Percentiles rank a stretch among this genome's conserved stretches.
Conservation (phyloP, 2,113 vertebrate species). For the Castor canadensis region DNA sequence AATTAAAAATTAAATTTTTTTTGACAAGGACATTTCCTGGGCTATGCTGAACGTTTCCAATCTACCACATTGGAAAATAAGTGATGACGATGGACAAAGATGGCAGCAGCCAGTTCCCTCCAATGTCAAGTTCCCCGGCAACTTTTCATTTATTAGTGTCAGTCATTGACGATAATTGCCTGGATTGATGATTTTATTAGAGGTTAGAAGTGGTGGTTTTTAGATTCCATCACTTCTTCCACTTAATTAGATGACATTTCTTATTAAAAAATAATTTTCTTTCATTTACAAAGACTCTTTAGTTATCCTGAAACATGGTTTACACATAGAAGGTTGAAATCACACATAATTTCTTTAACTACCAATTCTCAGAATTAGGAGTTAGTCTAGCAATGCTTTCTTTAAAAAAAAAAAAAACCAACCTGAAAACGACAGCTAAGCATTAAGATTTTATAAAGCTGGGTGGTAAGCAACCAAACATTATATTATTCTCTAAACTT, state of each 20-base stretch:
- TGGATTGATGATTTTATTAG: neutral
- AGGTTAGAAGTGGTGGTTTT: neutral
- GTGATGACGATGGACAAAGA: neutral
- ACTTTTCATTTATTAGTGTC: neutral
- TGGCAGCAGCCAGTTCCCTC: neutral
- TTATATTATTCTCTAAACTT: neutral
- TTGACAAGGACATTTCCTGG: neutral
- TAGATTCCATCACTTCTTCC: neutral
- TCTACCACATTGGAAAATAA: neutral
- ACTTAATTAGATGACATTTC: neutral
- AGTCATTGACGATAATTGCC: neutral
- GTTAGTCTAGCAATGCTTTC: neutral
- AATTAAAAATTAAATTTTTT: neutral
- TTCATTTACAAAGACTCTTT: neutral
- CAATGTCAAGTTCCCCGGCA: neutral
- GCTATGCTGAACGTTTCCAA: neutral
- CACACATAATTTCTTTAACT: neutral
- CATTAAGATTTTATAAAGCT: constrained; percentile 19
- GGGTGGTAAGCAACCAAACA: neutral
- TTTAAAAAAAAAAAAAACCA: neutral
- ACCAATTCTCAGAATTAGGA: neutral
- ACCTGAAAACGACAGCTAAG: neutral
- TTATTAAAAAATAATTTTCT: neutral
- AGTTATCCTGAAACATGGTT: neutral
- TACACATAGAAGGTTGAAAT: neutral